Percentiles rank a stretch among this genome's conserved stretches.
phyloP scores from a whole-genome alignment of 2,797 vertebrate species.

The Platyrinchus mystaceus region DNA sequence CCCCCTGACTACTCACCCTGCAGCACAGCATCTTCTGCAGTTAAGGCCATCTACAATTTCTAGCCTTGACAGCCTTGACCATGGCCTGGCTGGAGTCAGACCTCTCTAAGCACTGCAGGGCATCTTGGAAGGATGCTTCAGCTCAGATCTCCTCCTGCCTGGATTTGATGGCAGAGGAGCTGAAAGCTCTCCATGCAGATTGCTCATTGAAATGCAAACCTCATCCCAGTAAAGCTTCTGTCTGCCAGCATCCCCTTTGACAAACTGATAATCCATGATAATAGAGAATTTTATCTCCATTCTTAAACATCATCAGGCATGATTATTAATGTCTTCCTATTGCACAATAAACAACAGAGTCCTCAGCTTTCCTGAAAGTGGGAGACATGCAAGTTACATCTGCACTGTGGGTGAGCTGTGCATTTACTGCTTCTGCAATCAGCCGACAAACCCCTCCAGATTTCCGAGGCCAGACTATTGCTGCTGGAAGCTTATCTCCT shows the following conservation, averaged over 20 bases:
- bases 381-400: not conserved
- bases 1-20: not conserved
- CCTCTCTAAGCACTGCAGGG: not conserved
- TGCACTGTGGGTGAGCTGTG: constrained; percentile 7
- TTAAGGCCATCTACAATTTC: not conserved
- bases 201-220: constrained; percentile 60
- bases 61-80: not conserved
- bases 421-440: constrained; percentile 34
- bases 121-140: not conserved
- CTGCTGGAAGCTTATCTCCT: constrained; percentile 40
- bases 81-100: not conserved
- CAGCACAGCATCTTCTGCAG: not conserved
- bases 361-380: not conserved
- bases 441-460: constrained; percentile 34
- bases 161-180: not conserved
- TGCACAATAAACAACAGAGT: constrained; percentile 21
- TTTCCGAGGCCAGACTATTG: not conserved
- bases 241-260: constrained; percentile 47
- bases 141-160: not conserved
- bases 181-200: constrained; percentile 13
- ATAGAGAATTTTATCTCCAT: constrained; percentile 46
- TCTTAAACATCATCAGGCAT: constrained; percentile 32
- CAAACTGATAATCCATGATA: constrained; percentile 53
- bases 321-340: constrained; percentile 40
- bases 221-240: constrained; percentile 44